Base-by-base conservation (phyloP, 2,888 invertebrate genomes). In the Catocala sponsa region DNA sequence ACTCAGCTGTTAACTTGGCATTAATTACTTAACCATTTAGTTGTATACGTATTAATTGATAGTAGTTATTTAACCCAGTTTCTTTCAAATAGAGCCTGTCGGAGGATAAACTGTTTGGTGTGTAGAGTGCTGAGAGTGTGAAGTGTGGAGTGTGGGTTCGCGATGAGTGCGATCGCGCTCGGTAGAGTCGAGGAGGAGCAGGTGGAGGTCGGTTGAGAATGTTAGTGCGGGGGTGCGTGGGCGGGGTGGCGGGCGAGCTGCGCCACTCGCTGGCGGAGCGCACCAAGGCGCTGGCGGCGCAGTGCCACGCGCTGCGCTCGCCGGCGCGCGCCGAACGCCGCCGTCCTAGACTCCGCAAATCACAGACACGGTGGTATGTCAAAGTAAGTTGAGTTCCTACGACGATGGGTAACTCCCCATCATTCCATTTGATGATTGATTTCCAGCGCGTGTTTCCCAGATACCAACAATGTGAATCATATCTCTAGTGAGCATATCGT, bases 331-430 rank as follows among this genome's bases (percentile, higher is more conserved):
- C 83, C 38, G 88, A 87, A 61, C 87, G 81, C 74, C 89, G 91
- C 65, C 90, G 91, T 62, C 82, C 84, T 70, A 90, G 94, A 65
- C 95, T 93, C 70, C 90, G 94, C 82, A 95, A 95, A 80, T 95
- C 95, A 52, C 95, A 94, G 76, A 95, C 96, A 65, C 94, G 95
- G 90, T 96, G 96, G 96, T 96, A 97, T 86, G 96, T 96, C 82
- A 97, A 97, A 96, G 97, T 97, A 96, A 95, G 95, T 83, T 86
- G 83, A 63, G 61, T 53, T 74, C 71, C 63, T 72, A 55, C 56
- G 35, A 7, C 2, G 7, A 7, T 5, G 35, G 9, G 7, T 9
- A 38, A 38, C 7, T 38, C 35, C 7, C 25, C 25, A 25, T 25
- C 25, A 25, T 25, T 25, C 25, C 25, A 25, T 25, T 2, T 25